These are phyloP conservation scores for Ptychoptera contaminata DNA, from an alignment of 2,888 invertebrate species.

Conservation along the genomic window DNA sequence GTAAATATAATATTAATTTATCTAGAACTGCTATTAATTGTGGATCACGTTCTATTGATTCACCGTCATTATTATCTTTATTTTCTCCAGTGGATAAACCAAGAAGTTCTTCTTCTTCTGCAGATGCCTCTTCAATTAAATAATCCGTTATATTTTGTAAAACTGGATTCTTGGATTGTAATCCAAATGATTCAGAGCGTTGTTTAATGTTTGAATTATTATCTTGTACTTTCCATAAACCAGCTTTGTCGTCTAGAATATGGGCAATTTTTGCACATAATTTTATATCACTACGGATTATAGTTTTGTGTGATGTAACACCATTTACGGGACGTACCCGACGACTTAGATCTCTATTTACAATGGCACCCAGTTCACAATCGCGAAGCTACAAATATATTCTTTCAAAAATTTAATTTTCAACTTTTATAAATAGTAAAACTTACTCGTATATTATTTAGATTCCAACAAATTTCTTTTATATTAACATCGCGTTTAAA, in stretches of 20 bases:
- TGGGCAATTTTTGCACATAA: slow-evolving; percentile 83
- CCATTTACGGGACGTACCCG: slow-evolving; percentile 86
- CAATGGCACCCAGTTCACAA: slow-evolving; percentile 54
- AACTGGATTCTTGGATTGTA: slow-evolving; percentile 80
- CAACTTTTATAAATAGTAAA: not conserved
- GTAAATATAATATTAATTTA: slow-evolving; percentile 77
- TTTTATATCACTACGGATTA: slow-evolving; percentile 82
- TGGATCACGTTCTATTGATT: slow-evolving; percentile 54
- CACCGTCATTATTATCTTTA: slow-evolving; percentile 32
- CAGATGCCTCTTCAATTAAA: slow-evolving; percentile 93
- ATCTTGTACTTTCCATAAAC: slow-evolving; percentile 47
- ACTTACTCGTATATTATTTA: slow-evolving; percentile 79
- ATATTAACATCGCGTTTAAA: slow-evolving; percentile 94
- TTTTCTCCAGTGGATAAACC: slow-evolving; percentile 43
- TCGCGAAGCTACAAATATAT: slow-evolving; percentile 17
- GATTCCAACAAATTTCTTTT: slow-evolving; percentile 97
- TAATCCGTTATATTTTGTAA: slow-evolving; percentile 95
- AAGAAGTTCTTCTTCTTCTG: slow-evolving; percentile 90
- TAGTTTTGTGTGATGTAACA: slow-evolving; percentile 73
- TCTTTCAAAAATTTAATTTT: not conserved
- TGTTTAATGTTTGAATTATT: not conserved
- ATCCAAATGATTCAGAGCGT: slow-evolving; percentile 35
- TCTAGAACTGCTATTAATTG: slow-evolving; percentile 54
- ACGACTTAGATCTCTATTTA: slow-evolving; percentile 90
- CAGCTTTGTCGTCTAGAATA: slow-evolving; percentile 71